phyloP scores from a whole-genome alignment of 2,797 vertebrate species.

The Danio choprae region DNA sequence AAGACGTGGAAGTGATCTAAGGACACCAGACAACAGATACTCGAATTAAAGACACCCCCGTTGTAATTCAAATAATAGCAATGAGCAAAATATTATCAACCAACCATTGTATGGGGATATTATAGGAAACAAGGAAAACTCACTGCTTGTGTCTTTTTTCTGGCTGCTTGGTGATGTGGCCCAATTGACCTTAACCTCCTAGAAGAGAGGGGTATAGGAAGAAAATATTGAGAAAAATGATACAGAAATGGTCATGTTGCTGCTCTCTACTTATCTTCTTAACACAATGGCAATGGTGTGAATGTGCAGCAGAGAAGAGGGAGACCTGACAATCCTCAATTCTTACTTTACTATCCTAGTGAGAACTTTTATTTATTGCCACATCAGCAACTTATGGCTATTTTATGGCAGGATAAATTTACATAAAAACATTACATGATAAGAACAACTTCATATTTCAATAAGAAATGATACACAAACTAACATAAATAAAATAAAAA shows the following conservation, averaged over 20 bases:
- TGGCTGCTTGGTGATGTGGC: conserved; percentile 98
- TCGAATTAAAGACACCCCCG: not conserved
- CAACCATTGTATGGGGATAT: not conserved
- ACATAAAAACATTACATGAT: too few relatives aligned
- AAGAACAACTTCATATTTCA: too few relatives aligned
- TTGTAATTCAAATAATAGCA: not conserved
- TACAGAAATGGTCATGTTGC: conserved; percentile 2
- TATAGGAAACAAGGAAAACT: conserved; percentile 69
- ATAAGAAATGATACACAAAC: too few relatives aligned
- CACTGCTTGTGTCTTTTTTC: conserved; percentile 99
- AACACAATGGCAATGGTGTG: conserved; percentile 60
- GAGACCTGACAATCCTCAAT: conserved; percentile 71
- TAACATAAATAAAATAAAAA: too few relatives aligned
- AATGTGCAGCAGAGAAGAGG: conserved; percentile 70
- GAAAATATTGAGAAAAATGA: conserved; percentile 16
- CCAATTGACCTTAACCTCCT: conserved; percentile 99
- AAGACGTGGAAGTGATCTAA: conserved; percentile 98
- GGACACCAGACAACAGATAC: not conserved
- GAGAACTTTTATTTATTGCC: too few relatives aligned
- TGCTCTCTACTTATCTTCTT: conserved; percentile 16
- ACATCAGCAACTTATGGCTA: too few relatives aligned
- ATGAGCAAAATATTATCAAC: not conserved
- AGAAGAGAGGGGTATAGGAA: conserved; percentile 44
- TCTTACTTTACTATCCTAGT: conserved; percentile 74
- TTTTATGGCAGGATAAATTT: too few relatives aligned